Percentiles rank a stretch among this genome's conserved stretches.
Conservation (phyloP, 2,888 invertebrate genomes). For the Andrena flavipes region DNA sequence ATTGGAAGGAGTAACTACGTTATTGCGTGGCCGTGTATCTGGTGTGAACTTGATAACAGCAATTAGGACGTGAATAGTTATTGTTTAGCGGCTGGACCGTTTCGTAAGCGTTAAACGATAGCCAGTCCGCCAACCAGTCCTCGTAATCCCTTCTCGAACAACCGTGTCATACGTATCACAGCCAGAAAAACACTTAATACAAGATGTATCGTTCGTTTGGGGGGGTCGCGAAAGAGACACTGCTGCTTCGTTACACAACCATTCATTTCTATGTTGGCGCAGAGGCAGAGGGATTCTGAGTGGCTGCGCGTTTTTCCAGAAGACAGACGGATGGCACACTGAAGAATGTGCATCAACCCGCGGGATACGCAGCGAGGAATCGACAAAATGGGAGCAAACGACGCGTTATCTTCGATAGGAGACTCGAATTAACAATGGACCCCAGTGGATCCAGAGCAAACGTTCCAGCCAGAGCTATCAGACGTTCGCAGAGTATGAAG, state of each 20-base stretch:
- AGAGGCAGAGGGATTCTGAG: background rate
- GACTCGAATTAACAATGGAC: conserved; percentile 43
- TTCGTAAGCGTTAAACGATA: background rate
- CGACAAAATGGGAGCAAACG: conserved; percentile 6
- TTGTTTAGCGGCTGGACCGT: conserved; percentile 35
- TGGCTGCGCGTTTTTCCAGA: conserved; percentile 16
- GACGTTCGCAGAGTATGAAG: conserved; percentile 64
- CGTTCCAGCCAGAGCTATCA: conserved; percentile 10
- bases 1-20: conserved; percentile 52
- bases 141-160: background rate
- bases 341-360: conserved; percentile 20
- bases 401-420: background rate
- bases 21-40: conserved; percentile 50
- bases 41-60: conserved; percentile 57
- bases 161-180: background rate
- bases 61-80: conserved; percentile 55
- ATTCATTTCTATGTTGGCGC: too few relatives aligned
- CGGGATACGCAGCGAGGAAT: background rate
- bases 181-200: too few relatives aligned
- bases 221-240: too few relatives aligned
- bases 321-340: background rate
- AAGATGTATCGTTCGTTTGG: too few relatives aligned
- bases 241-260: too few relatives aligned
- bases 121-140: background rate
- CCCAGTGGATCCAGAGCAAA: conserved; percentile 29